A percentile compares a stretch with the other conserved stretches of the same genome.
These are phyloP conservation scores for Caenorhabditis latens DNA, from an alignment of 1,140 invertebrate genomes.

Conservation along the genomic window DNA sequence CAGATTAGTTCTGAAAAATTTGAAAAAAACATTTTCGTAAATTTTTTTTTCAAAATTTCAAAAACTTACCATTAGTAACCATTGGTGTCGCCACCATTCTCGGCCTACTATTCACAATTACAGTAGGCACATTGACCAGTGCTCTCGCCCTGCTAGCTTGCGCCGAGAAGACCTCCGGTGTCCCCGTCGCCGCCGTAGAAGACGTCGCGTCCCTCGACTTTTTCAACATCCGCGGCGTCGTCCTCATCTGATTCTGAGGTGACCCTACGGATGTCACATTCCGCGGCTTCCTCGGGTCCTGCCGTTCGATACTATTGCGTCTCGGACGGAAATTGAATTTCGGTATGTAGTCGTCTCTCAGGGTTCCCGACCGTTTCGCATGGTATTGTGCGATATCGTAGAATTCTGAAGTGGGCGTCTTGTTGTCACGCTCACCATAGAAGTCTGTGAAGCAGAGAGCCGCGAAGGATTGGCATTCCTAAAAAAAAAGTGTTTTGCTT, in stretches of 20 bases:
- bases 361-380: not conserved
- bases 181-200: too few relatives aligned
- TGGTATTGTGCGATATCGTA: conserved; percentile 16
- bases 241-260: conserved; percentile 32
- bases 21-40: not conserved
- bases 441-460: conserved; percentile 3
- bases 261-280: not conserved
- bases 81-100: not conserved
- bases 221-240: conserved; percentile 14
- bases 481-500: not conserved
- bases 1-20: conserved; percentile 18
- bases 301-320: not conserved
- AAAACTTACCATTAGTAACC: not conserved
- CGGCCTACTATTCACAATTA: not conserved
- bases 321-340: not conserved
- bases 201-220: not conserved
- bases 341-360: not conserved
- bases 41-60: not conserved
- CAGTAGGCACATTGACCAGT: conserved; percentile 2
- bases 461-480: conserved; percentile 37
- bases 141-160: conserved; percentile 14
- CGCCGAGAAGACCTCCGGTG: not conserved
- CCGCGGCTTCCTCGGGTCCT: not conserved
- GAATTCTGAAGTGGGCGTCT: not conserved
- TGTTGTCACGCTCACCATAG: conserved; percentile 14